These are phyloP conservation scores for Diplazon laetatorius DNA, from an alignment of 2,888 invertebrate genomes.

Conservation along the genomic window DNA sequence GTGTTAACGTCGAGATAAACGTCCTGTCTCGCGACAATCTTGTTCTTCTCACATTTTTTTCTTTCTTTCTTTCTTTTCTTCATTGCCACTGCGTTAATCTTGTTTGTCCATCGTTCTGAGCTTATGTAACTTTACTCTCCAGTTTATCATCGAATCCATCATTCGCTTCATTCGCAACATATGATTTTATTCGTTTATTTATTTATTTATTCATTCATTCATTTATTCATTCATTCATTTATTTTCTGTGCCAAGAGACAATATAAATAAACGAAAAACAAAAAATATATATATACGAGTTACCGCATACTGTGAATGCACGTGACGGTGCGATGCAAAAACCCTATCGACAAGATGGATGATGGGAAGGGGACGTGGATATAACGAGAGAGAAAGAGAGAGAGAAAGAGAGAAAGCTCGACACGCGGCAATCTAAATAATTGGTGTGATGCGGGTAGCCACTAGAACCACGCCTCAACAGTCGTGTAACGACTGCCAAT, in stretches of 20 bases:
- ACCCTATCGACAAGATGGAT: slow-evolving; percentile 49
- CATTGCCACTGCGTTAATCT: no score
- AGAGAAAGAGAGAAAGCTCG: slow-evolving; percentile 66
- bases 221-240: no score
- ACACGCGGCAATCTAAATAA: slow-evolving; percentile 72
- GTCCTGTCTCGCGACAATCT: slow-evolving; percentile 25
- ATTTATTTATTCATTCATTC: no score
- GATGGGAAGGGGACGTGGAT: slow-evolving; percentile 26
- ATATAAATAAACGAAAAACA: no score
- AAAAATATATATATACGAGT: no score
- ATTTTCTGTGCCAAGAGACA: no score
- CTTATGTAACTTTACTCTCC: not conserved
- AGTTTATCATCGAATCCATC: slow-evolving; percentile 7
- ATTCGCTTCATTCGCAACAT: not conserved
- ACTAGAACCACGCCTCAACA: slow-evolving; percentile 30
- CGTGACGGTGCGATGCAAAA: slow-evolving; percentile 14
- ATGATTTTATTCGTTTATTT: no score
- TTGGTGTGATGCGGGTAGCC: slow-evolving; percentile 68
- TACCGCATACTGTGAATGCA: no score
- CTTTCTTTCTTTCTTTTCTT: slow-evolving; percentile 15
- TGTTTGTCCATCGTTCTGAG: not conserved
- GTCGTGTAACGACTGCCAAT: no score
- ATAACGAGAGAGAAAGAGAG: not conserved
- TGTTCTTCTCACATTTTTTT: slow-evolving; percentile 42
- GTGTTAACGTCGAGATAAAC: slow-evolving; percentile 65